Evolutionary conservation across 2,888 invertebrate species (phyloP), one percentile per base, ranked within the genome.

Genomic region (Conus canariensis): DNA sequence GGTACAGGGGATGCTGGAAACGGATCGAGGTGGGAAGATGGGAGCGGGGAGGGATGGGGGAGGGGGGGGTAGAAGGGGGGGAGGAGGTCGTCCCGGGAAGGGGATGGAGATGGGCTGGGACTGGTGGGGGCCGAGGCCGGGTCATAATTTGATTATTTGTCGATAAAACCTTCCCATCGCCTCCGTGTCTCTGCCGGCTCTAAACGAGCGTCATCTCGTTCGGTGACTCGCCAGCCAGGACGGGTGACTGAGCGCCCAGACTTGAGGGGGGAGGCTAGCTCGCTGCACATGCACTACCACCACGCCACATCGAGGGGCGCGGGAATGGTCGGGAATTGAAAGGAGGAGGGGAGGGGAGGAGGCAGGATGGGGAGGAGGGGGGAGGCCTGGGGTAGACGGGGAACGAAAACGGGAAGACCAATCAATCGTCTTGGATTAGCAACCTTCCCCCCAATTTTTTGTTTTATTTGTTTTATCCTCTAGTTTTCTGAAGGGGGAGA

Each of bases 71-170:
- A 74, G 12, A 56, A 9, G 74, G 58, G 82, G 30, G 30, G 30
- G 30, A 80, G 59, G 30, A 2, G 80, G 25, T 0, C 1, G 88
- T 9, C 60, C n/a, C 8, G 88, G 60, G 22, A 82, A 30, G 5
- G 56, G 89, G n/a, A 19, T 56, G 14, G 89, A 59, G 59, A 6
- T n/a, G 45, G 16, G 45, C 64, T 58, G 19, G 67, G 22, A 58
- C 45, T 16, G 64, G 74, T 67, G 10, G 87, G 59, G 30, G 64
- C 16, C 58, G 85, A 85, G 64, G 25, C 85, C 25, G 82, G 88
- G 90, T 91, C 90, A 89, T 91, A 91, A 91, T 91, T 91, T 91
- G 90, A 91, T 91, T 91, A 91, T 90, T 91, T 91, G 88, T 89
- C 90, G 91, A 91, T 90, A 91, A 89, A 89, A 87, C 91, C 87